Evolutionary conservation across 2,797 vertebrate genomes (phyloP), one percentile per base, ranked within the genome.

Genomic region (Lithobates pipiens): DNA sequence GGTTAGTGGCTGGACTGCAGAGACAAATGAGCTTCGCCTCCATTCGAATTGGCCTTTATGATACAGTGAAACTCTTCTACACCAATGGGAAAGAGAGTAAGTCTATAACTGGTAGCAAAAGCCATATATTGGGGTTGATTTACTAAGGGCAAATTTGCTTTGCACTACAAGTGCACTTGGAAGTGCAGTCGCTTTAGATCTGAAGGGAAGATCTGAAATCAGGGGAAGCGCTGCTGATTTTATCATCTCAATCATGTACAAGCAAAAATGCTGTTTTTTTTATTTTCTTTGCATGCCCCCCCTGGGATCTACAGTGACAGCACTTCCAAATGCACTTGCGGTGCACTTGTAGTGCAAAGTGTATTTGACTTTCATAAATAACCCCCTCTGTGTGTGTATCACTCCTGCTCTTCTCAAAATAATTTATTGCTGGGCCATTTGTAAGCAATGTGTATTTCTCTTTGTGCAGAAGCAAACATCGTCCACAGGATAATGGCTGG

Each of bases 11-110:
- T 0, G 96, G 96, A 3, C 93, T 97, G 2, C 96, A 98, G 92
- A 93, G 96, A 81, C 96, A 98, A 68, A 44, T 96, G 91, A 96
- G 95, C 91, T 97, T 95, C 0, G 95, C 96, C 23, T 97, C 96
- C 0, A 91, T 97, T 83, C 90, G 96, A 75, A 97, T 97, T 0
- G 96, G 96, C 75, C 94, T 97, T 84, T 98, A 97, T 0, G 96
- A 98, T 90, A 95, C 91, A 0, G 95, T 95, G 44, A 96, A 93
- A 89, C 92, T 93, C 39, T 95, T 96, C 88, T 97, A 96, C 95
- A 93, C 93, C 0, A 89, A 94, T 1, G 95, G 95, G n/a, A 93
- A 89, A 89, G 95, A 96, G 46, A 92, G 96, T 97, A 89, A 94
- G 96, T 92, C 3, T 36, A 16, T 54, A 36, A 54, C 50, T 54